A percentile compares a stretch with the other conserved stretches of the same genome.
Conservation (phyloP, 2,113 vertebrate genomes). For the Dolichotis patagonum region DNA sequence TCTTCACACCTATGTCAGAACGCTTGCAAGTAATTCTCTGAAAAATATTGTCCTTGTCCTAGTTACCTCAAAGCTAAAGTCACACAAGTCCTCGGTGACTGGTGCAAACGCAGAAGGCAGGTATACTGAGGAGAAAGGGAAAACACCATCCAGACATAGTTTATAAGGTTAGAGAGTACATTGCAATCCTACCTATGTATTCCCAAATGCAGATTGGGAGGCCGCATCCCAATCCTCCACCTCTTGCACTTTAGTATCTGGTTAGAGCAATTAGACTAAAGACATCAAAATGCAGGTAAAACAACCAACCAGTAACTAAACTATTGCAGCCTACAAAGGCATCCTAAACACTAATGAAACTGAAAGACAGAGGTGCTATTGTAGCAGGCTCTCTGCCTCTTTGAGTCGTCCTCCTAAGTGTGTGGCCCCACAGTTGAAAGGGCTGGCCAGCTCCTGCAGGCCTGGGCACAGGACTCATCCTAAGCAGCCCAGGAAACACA, state of each 20-base stretch:
- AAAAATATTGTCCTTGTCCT: background rate
- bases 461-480: background rate
- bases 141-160: rapidly evolving
- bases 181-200: rapidly evolving
- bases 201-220: background rate
- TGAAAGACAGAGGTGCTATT: background rate
- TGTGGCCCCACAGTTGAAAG: background rate
- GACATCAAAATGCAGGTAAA: background rate
- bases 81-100: too few species aligned
- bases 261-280: background rate
- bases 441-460: background rate
- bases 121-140: rapidly evolving
- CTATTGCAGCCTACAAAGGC: background rate
- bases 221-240: background rate
- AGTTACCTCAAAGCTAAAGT: too few species aligned
- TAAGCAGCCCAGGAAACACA: rapidly evolving
- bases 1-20: background rate
- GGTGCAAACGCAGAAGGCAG: background rate
- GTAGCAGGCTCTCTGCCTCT: background rate
- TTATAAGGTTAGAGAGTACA: background rate
- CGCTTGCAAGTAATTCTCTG: background rate
- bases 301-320: background rate
- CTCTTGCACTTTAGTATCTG: background rate
- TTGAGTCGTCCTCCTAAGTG: rapidly evolving
- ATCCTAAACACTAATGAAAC: background rate